A percentile compares a stretch with the other conserved stretches of the same genome.
These are phyloP conservation scores for Thymelicus acteon DNA, from an alignment of 2,888 invertebrate species.

Conservation along the genomic window DNA sequence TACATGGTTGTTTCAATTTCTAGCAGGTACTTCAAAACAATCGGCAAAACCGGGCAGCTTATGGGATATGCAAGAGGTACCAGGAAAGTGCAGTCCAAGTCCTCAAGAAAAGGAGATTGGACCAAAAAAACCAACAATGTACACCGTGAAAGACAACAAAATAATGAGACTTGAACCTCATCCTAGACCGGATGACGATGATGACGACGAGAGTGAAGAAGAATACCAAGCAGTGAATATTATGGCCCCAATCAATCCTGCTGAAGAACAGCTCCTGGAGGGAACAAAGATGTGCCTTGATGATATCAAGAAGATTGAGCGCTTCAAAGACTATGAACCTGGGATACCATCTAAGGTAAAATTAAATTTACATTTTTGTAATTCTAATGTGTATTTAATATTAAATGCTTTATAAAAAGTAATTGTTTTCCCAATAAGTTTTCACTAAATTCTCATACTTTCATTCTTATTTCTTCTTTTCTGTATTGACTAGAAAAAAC, in stretches of 20 bases:
- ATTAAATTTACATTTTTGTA: not conserved
- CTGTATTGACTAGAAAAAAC: too few species aligned
- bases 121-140: constrained; percentile 70
- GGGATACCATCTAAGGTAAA: constrained; percentile 81
- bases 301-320: constrained; percentile 80
- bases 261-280: constrained; percentile 69
- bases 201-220: constrained; percentile 44
- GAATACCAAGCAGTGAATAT: constrained; percentile 68
- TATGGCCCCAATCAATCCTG: constrained; percentile 65
- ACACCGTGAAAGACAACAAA: constrained; percentile 79
- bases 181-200: constrained; percentile 37
- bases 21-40: constrained; percentile 42
- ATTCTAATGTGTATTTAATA: not conserved
- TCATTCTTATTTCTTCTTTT: too few species aligned
- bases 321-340: constrained; percentile 81
- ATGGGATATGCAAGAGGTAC: constrained; percentile 75
- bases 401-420: too few species aligned
- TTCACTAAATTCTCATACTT: too few species aligned
- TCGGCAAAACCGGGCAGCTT: constrained; percentile 58
- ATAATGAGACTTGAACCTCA: constrained; percentile 74
- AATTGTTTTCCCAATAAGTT: too few species aligned
- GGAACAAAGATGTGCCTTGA: constrained; percentile 79
- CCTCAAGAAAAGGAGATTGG: constrained; percentile 52
- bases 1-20: not conserved
- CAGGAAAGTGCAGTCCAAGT: constrained; percentile 47